Evolutionary conservation across 2,797 vertebrate genomes (phyloP).

Genomic region (Eulemur rubriventer): DNA sequence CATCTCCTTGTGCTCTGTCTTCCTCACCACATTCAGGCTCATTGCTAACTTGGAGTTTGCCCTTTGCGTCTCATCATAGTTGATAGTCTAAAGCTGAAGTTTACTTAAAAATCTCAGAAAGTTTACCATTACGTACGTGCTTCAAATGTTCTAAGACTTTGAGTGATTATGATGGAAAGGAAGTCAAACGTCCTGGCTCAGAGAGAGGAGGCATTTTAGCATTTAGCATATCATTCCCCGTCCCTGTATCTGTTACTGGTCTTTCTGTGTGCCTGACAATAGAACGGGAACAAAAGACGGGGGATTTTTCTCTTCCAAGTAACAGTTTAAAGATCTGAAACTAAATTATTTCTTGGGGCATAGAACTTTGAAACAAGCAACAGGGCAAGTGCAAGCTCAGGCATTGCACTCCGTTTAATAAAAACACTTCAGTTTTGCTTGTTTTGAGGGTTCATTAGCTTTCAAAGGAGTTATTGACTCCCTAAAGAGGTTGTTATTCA

Average conservation of each 20-base stretch:
- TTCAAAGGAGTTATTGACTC: not conserved
- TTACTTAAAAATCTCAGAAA: not conserved
- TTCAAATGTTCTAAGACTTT: not conserved
- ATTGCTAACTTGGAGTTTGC: not conserved
- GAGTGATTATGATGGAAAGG: not conserved
- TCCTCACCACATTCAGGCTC: not conserved
- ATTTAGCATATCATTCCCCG: not conserved
- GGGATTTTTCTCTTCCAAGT: not conserved
- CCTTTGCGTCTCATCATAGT: not conserved
- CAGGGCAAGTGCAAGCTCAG: not conserved
- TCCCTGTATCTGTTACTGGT: not conserved
- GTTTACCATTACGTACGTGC: not conserved
- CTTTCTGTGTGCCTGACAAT: not conserved
- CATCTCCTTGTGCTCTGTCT: not conserved
- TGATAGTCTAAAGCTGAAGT: not conserved
- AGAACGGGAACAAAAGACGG: not conserved
- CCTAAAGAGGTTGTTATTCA: not conserved
- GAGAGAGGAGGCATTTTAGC: not conserved
- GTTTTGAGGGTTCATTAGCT: conserved; percentile 19
- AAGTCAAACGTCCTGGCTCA: not conserved
- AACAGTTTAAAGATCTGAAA: conserved; percentile 20
- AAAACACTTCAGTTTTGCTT: not conserved
- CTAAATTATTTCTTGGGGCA: conserved; percentile 2
- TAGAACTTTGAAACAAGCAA: conserved; percentile 28
- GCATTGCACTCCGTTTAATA: conserved; percentile 16